phyloP scores from a whole-genome alignment of 2,888 invertebrate genomes.

The Hoplodrina blanda region DNA sequence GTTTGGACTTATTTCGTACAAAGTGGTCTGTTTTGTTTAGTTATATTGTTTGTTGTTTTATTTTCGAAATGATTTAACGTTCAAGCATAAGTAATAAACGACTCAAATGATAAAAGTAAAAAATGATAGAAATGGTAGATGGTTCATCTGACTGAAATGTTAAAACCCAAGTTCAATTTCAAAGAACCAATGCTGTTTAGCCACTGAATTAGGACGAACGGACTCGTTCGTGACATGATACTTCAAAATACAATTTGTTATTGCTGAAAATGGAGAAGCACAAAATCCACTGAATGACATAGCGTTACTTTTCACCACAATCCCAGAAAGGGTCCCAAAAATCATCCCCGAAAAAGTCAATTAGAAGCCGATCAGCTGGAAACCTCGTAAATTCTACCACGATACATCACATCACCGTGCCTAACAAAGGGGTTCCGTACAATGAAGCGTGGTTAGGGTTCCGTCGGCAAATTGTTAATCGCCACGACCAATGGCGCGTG shows the following conservation, averaged over 20 bases:
- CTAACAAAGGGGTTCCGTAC: slow-evolving; percentile 76
- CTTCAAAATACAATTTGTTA: too few species aligned
- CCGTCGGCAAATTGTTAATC: slow-evolving; percentile 79
- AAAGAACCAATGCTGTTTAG: not conserved
- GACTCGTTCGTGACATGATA: too few species aligned
- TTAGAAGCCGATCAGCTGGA: slow-evolving; percentile 49
- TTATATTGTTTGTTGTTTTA: not conserved
- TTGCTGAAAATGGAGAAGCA: not conserved
- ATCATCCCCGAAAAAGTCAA: slow-evolving; percentile 47
- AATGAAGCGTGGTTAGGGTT: slow-evolving; percentile 65
- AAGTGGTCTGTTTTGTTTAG: not conserved
- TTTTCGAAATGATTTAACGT: not conserved
- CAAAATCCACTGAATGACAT: not conserved
- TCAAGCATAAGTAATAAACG: not conserved
- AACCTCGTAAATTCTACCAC: slow-evolving; percentile 49
- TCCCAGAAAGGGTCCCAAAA: slow-evolving; percentile 19
- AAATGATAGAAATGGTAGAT: not conserved
- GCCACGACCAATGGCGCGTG: slow-evolving; percentile 80
- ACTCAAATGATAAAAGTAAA: not conserved
- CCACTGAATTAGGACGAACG: too few species aligned
- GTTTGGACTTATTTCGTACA: slow-evolving; percentile 15
- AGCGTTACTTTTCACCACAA: not conserved
- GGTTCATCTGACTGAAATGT: too few species aligned
- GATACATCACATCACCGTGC: slow-evolving; percentile 61
- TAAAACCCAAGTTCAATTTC: not conserved